Evolutionary conservation across 1,140 invertebrate species (phyloP).

Genomic region (Drosophila sproati): DNA sequence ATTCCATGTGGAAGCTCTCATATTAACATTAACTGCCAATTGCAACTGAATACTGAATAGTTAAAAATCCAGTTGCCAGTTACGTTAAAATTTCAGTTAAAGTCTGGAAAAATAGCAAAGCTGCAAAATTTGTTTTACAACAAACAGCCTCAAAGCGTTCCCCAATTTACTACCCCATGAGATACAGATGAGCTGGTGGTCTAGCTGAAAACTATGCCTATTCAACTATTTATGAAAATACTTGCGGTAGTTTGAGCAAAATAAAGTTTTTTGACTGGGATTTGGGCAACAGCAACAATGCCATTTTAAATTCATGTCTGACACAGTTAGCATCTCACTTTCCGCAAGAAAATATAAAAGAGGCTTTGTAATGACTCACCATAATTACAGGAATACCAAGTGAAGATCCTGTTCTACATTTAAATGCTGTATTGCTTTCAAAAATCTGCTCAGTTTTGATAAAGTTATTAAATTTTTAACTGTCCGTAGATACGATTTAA

Average conservation of each 20-base stretch:
- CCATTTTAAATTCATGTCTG: slow-evolving; percentile 21
- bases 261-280: slow-evolving; percentile 27
- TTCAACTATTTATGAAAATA: slow-evolving; percentile 82
- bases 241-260: slow-evolving; percentile 65
- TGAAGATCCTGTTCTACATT: no score
- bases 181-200: not conserved
- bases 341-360: no score
- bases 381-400: no score
- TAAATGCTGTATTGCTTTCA: no score
- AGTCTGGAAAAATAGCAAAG: slow-evolving; percentile 59
- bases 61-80: slow-evolving; percentile 50
- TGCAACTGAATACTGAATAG: slow-evolving; percentile 51
- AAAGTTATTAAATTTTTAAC: no score
- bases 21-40: slow-evolving; percentile 49
- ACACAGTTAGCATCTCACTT: slow-evolving; percentile 31
- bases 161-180: slow-evolving; percentile 20
- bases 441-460: no score
- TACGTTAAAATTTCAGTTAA: slow-evolving; percentile 56
- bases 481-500: slow-evolving; percentile 10
- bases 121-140: slow-evolving; percentile 48
- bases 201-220: slow-evolving; percentile 57
- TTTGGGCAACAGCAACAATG: slow-evolving; percentile 12
- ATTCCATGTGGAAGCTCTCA: not conserved
- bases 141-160: slow-evolving; percentile 55
- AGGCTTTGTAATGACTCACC: no score